Evolutionary conservation across 2,797 vertebrate species (phyloP), one percentile per base, ranked within the genome.

Genomic region (Kryptopterus vitreolus): DNA sequence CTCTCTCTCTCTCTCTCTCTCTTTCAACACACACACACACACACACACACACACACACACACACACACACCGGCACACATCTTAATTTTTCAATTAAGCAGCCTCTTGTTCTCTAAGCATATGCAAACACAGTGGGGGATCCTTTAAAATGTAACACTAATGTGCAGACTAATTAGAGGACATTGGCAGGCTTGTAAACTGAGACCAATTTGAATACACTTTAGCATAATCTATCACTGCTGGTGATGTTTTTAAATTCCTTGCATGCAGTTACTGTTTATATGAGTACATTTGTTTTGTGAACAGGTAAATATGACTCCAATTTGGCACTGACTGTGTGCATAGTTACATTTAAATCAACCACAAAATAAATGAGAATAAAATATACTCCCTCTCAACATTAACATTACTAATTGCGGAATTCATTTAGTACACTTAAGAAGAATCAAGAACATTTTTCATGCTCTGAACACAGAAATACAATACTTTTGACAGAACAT

Each of bases 61-160:
- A 38, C 38, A 38, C 4, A 38, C 4, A 43, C 38, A 43, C 5
- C 4, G 10, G 84, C 87, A 91, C 89, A 92, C 89, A 89, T 94
- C 91, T 93, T 93, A 87, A 93, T 93, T 93, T 94, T 93, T 94
- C 92, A 93, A 94, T 94, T 94, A 94, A 88, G 90, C 90, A 89
- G 90, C 88, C 91, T 90, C 91, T 90, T 90, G 90, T 92, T 90
- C 91, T 92, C 91, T 88, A 91, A 94, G 90, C 92, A 93, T 93
- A 93, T 93, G 93, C 91, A 94, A 92, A 93, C 92, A 92, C 93
- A 92, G 90, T 87, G 57, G 92, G 93, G 87, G 83, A 46, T 90
- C 89, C 82, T 93, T 93, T 93, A 91, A 93, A 93, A 94, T 94
- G 91, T 93, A 93, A 89, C 90, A 91, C 87, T 89, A 87, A 90